Evolutionary conservation across 1,140 invertebrate genomes (phyloP).

Genomic region (Sesamia nonagrioides): DNA sequence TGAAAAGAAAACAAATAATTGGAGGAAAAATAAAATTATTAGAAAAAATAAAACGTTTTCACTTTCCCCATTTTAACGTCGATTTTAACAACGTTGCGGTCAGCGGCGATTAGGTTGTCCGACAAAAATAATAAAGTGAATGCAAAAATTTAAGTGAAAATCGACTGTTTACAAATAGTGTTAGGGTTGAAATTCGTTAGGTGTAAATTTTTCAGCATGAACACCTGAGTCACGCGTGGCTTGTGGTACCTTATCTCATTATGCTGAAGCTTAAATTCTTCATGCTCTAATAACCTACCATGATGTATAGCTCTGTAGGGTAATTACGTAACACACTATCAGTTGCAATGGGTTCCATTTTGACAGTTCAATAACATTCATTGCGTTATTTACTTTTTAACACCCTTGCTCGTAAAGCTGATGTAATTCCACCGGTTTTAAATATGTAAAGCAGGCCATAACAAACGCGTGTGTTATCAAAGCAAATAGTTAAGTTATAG

Average conservation of each 20-base stretch:
- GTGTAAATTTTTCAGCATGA: slow-evolving; percentile 19
- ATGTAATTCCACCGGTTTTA: too few species aligned
- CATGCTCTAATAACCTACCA: slow-evolving; percentile 51
- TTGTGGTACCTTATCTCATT: slow-evolving; percentile 55
- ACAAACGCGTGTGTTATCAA: too few species aligned
- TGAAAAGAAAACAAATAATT: not conserved
- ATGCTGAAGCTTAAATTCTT: slow-evolving; percentile 56
- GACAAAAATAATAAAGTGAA: slow-evolving; percentile 31
- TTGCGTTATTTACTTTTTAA: too few species aligned
- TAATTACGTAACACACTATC: too few species aligned
- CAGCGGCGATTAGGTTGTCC: slow-evolving; percentile 36
- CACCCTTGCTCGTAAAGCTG: too few species aligned
- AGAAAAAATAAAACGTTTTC: slow-evolving; percentile 12
- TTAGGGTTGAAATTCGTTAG: slow-evolving; percentile 42
- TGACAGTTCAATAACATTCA: too few species aligned
- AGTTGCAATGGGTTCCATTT: too few species aligned
- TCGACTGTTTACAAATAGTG: not conserved
- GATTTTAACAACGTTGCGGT: slow-evolving; percentile 40
- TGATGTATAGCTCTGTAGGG: not conserved
- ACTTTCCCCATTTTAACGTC: slow-evolving; percentile 28
- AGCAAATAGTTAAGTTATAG: too few species aligned
- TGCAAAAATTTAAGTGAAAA: not conserved
- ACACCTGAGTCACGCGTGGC: slow-evolving; percentile 50
- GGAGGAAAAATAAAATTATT: slow-evolving; percentile 1
- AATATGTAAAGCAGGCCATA: too few species aligned